A percentile compares a stretch with the other conserved stretches of the same genome.
Conservation (phyloP, 2,113 vertebrate species). For the Plectropomus leopardus region DNA sequence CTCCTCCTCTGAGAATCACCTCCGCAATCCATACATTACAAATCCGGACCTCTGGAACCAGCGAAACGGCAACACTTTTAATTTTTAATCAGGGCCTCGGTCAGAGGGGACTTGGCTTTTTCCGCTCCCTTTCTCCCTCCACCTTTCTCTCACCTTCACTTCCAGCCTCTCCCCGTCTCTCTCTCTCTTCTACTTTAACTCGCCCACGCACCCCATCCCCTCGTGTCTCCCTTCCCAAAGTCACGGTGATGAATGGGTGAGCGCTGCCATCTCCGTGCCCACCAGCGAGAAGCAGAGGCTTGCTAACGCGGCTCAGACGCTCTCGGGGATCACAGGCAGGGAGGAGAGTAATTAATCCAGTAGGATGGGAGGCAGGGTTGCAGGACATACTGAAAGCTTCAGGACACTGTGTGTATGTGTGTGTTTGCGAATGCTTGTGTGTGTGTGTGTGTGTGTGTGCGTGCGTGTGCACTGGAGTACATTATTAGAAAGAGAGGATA, state of each 20-base stretch:
- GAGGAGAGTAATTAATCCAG: constrained; percentile 87
- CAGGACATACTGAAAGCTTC: constrained; percentile 65
- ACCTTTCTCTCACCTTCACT: constrained; percentile 77
- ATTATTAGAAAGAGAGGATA: constrained; percentile 41
- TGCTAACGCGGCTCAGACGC: constrained; percentile 78
- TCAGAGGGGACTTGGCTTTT: constrained; percentile 72
- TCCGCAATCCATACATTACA: constrained; percentile 66
- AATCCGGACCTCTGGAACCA: constrained; percentile 58
- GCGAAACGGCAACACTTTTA: constrained; percentile 70
- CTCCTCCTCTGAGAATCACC: constrained; percentile 54
- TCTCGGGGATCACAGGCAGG: constrained; percentile 79
- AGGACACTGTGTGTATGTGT: constrained; percentile 55
- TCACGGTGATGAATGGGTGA: constrained; percentile 85
- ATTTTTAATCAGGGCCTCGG: constrained; percentile 83
- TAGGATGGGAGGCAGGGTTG: constrained; percentile 71
- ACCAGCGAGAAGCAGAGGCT: constrained; percentile 80
- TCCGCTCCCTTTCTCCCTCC: constrained; percentile 63
- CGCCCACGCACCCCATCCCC: constrained; percentile 56
- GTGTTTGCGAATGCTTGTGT: constrained; percentile 24
- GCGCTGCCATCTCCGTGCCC: constrained; percentile 80
- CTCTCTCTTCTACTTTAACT: constrained; percentile 30
- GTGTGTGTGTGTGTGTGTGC: constrained; percentile 6
- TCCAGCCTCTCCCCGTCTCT: constrained; percentile 45
- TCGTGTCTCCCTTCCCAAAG: constrained; percentile 73
- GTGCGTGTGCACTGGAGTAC: constrained; percentile 3